Evolutionary conservation across 2,113 vertebrate genomes (phyloP).

Genomic region (Oryzias melastigma): DNA sequence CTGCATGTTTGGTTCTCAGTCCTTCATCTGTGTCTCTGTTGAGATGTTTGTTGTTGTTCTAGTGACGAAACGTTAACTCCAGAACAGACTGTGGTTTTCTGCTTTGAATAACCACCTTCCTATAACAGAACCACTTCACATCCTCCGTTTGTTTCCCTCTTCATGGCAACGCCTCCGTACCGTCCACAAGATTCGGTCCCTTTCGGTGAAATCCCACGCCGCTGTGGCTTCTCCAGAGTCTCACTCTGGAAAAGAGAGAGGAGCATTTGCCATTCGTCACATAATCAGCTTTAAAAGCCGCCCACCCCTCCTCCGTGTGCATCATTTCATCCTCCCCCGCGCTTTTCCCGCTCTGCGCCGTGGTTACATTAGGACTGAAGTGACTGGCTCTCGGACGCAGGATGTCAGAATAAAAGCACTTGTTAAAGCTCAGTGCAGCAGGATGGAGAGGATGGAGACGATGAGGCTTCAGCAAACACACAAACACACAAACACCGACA

Average conservation of each 20-base stretch:
- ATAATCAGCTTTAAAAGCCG: slow-evolving; percentile 55
- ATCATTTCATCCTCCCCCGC: slow-evolving; percentile 25
- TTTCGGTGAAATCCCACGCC: slow-evolving; percentile 16
- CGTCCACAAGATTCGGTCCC: neutral
- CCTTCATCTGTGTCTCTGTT: no score
- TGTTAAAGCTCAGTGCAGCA: neutral
- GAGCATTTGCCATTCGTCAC: slow-evolving; percentile 44
- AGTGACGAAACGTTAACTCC: no score
- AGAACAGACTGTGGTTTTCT: no score
- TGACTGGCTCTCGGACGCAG: slow-evolving; percentile 12
- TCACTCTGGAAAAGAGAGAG: slow-evolving; percentile 27
- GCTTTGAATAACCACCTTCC: no score
- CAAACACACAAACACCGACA: slow-evolving; percentile 7
- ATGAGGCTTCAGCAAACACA: slow-evolving; percentile 15
- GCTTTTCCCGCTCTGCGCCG: slow-evolving; percentile 17
- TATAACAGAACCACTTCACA: neutral
- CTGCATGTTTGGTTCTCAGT: no score
- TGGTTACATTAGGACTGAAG: slow-evolving; percentile 30
- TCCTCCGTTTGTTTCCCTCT: neutral
- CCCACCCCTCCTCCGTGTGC: slow-evolving; percentile 40
- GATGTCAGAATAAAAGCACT: neutral
- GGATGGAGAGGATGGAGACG: slow-evolving; percentile 1
- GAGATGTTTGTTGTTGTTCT: no score
- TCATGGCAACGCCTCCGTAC: neutral
- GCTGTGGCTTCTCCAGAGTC: slow-evolving; percentile 26